Evolutionary conservation across 2,888 invertebrate species (phyloP), one percentile per base, ranked within the genome.

Genomic region (Odontomyia ornata): DNA sequence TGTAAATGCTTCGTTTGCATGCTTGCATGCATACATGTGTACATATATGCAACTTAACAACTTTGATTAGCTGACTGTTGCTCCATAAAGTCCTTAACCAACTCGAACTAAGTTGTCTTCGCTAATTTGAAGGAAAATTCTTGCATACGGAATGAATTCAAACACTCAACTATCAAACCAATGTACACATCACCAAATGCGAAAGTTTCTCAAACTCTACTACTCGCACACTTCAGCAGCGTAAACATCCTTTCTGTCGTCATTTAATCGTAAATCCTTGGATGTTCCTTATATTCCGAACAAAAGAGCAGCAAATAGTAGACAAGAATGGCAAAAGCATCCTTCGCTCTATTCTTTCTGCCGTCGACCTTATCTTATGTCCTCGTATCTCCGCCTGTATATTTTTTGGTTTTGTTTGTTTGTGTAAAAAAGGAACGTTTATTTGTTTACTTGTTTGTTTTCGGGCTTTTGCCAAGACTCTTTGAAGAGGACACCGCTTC

Each of bases 381-480:
- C 9, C 52, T 52, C 3, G 52, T 52, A 13, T 52, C 52, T 13
- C 5, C 5, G 4, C 52, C 52, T 18, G n/a, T n/a, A n/a, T n/a
- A n/a, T n/a, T n/a, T n/a, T n/a, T n/a, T n/a, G n/a, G n/a, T n/a
- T n/a, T 52, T 18, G 3, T 9, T 52, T 52, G 52, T 52, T 52
- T 52, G 52, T 18, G 3, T 15, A 52, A 23, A 46, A 18, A 69
- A 69, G n/a, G 23, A 69, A 47, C 69, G 28, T 43, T 72, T 57
- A 27, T 73, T 73, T 60, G 73, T 73, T 73, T 57, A 30, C 27
- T 27, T 73, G 73, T 73, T 73, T 73, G 73, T 57, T 73, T 73
- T 56, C 21, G 57, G 73, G 60, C 25, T 69, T 28, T 21, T 73
- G 52, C 56, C 25, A 15, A 21, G 23, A 25, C 27, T 47, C 47